These are phyloP conservation scores for Heteromyza rotundicornis DNA, from an alignment of 2,888 invertebrate species.

Conservation along the genomic window DNA sequence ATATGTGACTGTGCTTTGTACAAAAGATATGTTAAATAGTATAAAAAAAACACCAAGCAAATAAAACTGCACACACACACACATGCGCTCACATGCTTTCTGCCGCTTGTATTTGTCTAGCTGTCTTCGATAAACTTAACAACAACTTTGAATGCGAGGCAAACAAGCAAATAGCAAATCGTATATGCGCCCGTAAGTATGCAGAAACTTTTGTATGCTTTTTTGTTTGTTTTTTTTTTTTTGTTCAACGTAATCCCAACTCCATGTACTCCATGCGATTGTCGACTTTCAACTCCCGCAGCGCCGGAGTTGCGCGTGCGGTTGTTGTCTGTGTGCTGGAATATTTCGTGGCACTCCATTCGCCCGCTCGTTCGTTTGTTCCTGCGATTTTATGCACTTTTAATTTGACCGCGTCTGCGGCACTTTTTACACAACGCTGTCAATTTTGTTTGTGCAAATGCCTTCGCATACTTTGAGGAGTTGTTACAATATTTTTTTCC, in stretches of 20 bases:
- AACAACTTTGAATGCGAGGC: too few relatives aligned
- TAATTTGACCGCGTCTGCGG: conserved; percentile 26
- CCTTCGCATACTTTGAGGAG: conserved; percentile 12
- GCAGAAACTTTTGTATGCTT: neutral
- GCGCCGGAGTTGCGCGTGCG: too few relatives aligned
- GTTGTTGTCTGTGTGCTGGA: neutral
- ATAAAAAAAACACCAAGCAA: neutral
- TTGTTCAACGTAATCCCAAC: too few relatives aligned
- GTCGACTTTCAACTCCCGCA: neutral
- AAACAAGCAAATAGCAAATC: neutral
- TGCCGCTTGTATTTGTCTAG: neutral
- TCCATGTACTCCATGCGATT: too few relatives aligned
- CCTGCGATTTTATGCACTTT: conserved; percentile 23
- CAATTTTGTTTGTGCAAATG: conserved; percentile 9
- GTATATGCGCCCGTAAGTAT: neutral
- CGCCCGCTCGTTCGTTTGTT: too few relatives aligned
- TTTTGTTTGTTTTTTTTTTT: too few relatives aligned
- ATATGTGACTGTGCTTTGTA: neutral
- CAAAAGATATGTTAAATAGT: neutral
- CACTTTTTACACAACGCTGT: conserved; percentile 4
- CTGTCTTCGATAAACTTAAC: conserved; percentile 8
- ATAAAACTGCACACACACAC: too few relatives aligned
- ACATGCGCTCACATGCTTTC: neutral
- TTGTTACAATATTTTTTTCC: conserved; percentile 1
- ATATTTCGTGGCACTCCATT: neutral